A percentile compares a stretch with the other conserved stretches of the same genome.
Conservation (phyloP, 1,140 invertebrate genomes). For the honey bee (Apis mellifera) region Amel_HAv3.1 CM009936.2:16351501-16352000, state of each 20-base stretch:
- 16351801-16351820: background rate
- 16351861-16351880: background rate
- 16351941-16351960: background rate
- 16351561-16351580: slow-evolving; percentile 10
- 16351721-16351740: background rate
- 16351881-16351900: slow-evolving; percentile 16
- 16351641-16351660: slow-evolving; percentile 29
- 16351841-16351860: slow-evolving; percentile 1
- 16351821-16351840: slow-evolving; percentile 43
- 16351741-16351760: background rate
- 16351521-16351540: slow-evolving; percentile 39
- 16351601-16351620: slow-evolving; percentile 17
- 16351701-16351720: slow-evolving; percentile 47
- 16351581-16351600: slow-evolving; percentile 16
- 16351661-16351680: slow-evolving; percentile 39
- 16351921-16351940: slow-evolving; percentile 34
- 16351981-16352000: slow-evolving; percentile 22
- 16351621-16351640: slow-evolving; percentile 36
- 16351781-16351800: too few relatives aligned
- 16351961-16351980: slow-evolving; percentile 18
- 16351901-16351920: slow-evolving; percentile 19
- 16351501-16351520: slow-evolving; percentile 49
- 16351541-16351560: slow-evolving; percentile 29
- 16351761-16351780: background rate
- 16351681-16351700: slow-evolving; percentile 42